Evolutionary conservation across 2,797 vertebrate species (phyloP), one percentile per base, ranked within the genome.

Genomic region (Balearica regulorum): DNA sequence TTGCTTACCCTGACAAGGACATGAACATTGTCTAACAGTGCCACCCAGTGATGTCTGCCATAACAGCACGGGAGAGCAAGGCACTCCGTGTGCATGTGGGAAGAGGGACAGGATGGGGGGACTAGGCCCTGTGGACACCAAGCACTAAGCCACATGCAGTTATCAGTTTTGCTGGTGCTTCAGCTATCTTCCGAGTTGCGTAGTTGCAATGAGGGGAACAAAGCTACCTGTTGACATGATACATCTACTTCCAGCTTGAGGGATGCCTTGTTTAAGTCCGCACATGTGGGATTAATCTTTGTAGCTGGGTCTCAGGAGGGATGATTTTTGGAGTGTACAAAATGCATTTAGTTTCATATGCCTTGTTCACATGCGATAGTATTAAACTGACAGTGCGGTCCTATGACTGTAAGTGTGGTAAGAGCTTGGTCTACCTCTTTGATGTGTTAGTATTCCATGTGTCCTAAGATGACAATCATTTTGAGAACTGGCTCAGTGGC

Each of bases 1-100:
- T 39, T 33, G 53, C 82, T 87, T 91, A 92, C 94, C 94, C 91
- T 85, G 94, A 43, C 18, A 66, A 22, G 81, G 90, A 89, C 87
- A 66, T n/a, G 88, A 96, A 80, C 64, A 8, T 89, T 95, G 95
- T 94, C 94, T 96, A 64, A 96, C 95, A 95, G 95, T 95, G 95
- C 96, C 95, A 95, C 96, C 96, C 95, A 96, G 96, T 97, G 96
- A 41, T 95, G 77, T 54, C 75, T 96, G 75, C 75, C 91, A 75
- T 92, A 95, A 95, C 96, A 94, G 83, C 96, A 95, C 4, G 4
- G 87, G 51, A 54, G 69, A 91, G 44, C 10, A 2, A n/a, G 69
- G 65, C 0, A 1, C 62, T 51, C 21, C 0, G 1, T 8, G 73
- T 39, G 57, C 33, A 17, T 4, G 5, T 9, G 69, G 15, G 9